phyloP scores from a whole-genome alignment of 2,113 vertebrate species.

The Eretmodus cyanostictus region DNA sequence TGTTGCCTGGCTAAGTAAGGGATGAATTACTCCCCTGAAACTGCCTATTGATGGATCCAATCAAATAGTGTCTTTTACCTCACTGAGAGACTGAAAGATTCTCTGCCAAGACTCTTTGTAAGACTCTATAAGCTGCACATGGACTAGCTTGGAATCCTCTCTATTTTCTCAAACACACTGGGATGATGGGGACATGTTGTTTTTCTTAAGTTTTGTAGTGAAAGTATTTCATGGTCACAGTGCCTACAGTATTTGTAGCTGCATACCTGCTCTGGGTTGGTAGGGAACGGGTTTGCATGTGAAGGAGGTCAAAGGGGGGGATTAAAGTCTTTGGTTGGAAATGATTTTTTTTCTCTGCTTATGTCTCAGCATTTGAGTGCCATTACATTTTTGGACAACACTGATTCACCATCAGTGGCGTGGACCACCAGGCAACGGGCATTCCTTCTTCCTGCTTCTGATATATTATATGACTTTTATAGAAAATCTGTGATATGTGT shows the following conservation, averaged over 20 bases:
- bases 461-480: neutral
- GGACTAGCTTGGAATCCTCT: neutral
- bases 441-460: conserved; percentile 12
- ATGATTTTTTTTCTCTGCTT: neutral
- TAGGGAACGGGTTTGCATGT: neutral
- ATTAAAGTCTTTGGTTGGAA: neutral
- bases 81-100: conserved; percentile 18
- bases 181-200: neutral
- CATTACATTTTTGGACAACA: conserved; percentile 24
- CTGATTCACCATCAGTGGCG: neutral
- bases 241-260: conserved; percentile 65
- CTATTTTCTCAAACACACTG: neutral
- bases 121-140: conserved; percentile 17
- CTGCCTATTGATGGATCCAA: conserved; percentile 11
- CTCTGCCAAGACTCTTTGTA: neutral
- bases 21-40: neutral
- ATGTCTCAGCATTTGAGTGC: conserved; percentile 32
- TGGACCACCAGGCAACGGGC: conserved; percentile 1
- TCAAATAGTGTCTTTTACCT: conserved; percentile 42
- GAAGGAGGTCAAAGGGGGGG: neutral
- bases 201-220: conserved; percentile 42
- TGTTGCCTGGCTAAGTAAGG: neutral
- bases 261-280: conserved; percentile 24
- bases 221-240: conserved; percentile 48
- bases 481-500: neutral